A percentile compares a stretch with the other conserved stretches of the same genome.
These are phyloP conservation scores for Tetranychus urticae DNA, from an alignment of 1,140 invertebrate genomes.

Conservation along the genomic window DNA sequence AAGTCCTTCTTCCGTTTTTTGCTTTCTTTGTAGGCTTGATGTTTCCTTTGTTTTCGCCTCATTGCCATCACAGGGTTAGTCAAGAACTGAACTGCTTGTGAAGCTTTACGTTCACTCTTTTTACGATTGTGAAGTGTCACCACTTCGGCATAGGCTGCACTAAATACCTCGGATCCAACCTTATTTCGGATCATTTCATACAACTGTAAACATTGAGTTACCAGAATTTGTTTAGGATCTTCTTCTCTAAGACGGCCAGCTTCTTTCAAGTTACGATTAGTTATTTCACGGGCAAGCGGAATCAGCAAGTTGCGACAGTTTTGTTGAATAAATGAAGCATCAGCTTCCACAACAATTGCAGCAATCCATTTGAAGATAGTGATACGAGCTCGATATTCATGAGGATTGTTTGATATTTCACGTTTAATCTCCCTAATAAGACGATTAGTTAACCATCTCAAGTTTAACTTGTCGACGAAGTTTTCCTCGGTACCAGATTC, in stretches of 20 bases:
- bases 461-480: conserved; percentile 13
- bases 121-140: conserved; percentile 29
- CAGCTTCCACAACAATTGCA: conserved; percentile 28
- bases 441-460: conserved; percentile 38
- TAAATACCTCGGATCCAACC: conserved; percentile 1
- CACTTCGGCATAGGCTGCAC: conserved; percentile 5
- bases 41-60: conserved; percentile 45
- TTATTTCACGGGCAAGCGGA: conserved; percentile 36
- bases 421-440: conserved; percentile 39
- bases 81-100: conserved; percentile 27
- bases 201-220: neutral
- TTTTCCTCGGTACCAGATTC: neutral
- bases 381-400: conserved; percentile 28
- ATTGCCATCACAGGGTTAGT: conserved; percentile 47
- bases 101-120: conserved; percentile 36
- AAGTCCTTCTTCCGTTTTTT: neutral
- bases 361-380: conserved; percentile 46
- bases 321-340: conserved; percentile 8
- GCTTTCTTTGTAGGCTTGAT: conserved; percentile 7
- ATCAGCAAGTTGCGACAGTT: conserved; percentile 29
- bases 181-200: neutral
- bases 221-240: neutral
- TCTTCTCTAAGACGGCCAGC: conserved; percentile 2
- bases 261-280: conserved; percentile 7
- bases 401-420: conserved; percentile 34